Conservation (phyloP, 1,140 invertebrate genomes). For the Bombus superbus region DNA sequence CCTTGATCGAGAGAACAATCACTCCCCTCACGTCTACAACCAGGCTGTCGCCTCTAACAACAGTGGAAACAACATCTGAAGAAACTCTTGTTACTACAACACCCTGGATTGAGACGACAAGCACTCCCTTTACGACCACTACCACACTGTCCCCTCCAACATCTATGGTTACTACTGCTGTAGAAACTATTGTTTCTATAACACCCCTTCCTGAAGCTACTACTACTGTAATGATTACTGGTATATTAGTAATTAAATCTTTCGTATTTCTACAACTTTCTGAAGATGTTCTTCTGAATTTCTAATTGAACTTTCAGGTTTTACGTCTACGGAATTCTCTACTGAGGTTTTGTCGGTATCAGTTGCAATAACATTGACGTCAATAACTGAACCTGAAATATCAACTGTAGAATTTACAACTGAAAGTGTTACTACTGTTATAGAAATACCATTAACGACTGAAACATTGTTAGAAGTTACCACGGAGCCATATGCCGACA, state of each 20-base stretch:
- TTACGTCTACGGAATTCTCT: neutral
- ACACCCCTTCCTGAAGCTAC: too few relatives aligned
- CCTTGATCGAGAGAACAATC: neutral
- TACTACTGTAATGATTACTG: neutral
- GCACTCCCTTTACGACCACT: too few relatives aligned
- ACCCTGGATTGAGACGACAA: too few relatives aligned
- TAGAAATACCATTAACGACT: neutral
- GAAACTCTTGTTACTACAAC: rapidly evolving
- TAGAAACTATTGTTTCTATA: neutral
- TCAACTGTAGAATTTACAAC: neutral
- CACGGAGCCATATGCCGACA: neutral
- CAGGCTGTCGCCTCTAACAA: neutral
- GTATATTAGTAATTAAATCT: neutral
- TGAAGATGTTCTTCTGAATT: too few relatives aligned
- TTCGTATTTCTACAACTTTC: neutral
- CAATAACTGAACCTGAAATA: neutral
- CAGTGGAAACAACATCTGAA: neutral
- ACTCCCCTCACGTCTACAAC: neutral
- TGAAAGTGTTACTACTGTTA: neutral
- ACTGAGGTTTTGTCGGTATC: neutral
- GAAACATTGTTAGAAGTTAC: neutral
- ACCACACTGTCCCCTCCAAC: too few relatives aligned
- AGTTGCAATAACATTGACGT: too few relatives aligned
- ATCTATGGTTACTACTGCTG: neutral
- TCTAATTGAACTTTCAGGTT: neutral